Evolutionary conservation across 2,113 vertebrate genomes (phyloP), one percentile per base, ranked within the genome.

Genomic region (Ptychochromis oligacanthus): DNA sequence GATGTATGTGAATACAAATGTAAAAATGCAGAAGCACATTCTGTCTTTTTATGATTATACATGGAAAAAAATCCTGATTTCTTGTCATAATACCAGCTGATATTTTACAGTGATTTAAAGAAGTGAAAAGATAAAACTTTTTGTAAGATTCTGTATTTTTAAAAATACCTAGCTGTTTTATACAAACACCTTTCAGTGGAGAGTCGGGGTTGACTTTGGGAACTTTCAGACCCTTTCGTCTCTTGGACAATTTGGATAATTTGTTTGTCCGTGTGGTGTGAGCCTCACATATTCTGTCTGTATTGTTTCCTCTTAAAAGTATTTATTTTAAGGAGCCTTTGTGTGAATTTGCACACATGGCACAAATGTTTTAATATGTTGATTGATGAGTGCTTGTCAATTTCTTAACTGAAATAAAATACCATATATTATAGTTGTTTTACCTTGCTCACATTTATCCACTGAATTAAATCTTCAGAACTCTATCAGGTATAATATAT

Each of bases 71-170:
- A 84, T 93, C 92, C 86, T 93, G 90, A 93, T 93, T 94, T 94
- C 90, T 92, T 93, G 93, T 94, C 95, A 94, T 91, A 87, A 95
- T 95, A 93, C 94, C 95, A 96, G 95, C 94, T 93, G 95, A 95
- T 94, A 93, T 96, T 96, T 96, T 96, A 93, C 95, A 95, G 92
- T 92, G 92, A 96, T 93, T 94, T 93, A 91, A 93, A 91, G 85
- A 93, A 90, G 82, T 77, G 81, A 93, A 79, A 84, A 79, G 87
- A 95, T 80, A 36, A 77, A 87, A 83, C 86, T 93, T 94, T 96
- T 96, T 93, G 94, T 95, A 95, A 94, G 93, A 95, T 95, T 94
- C 90, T 94, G 95, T 96, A 96, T 96, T 96, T 96, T 96, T 93
- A 86, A 95, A 96, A 86, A 92, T 91, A 87, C 91, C 87, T 93